Percentiles rank a stretch among this genome's conserved stretches.
These are phyloP conservation scores for Microtus ochrogaster DNA, from an alignment of 2,113 vertebrate species.

Conservation along the genomic window DNA sequence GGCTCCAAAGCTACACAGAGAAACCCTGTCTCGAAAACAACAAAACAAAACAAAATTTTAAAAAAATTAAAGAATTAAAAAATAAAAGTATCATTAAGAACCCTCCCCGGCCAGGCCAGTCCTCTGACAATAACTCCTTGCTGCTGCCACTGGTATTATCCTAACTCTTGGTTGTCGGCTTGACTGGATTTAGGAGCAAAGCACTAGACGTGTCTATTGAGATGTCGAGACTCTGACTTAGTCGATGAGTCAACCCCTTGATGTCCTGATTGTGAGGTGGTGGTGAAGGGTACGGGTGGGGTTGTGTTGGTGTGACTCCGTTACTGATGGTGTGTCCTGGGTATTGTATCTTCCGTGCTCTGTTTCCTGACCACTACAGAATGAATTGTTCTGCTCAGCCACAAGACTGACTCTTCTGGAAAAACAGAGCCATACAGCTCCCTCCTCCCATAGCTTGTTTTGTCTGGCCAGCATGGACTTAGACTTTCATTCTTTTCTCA, in stretches of 20 bases:
- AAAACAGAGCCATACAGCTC: background rate
- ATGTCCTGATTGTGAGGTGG: too few relatives aligned
- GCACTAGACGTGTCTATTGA: background rate
- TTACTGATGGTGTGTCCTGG: background rate
- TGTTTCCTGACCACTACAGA: background rate
- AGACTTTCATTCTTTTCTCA: background rate
- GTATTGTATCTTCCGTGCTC: background rate
- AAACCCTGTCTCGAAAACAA: too few relatives aligned
- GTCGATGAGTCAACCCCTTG: too few relatives aligned
- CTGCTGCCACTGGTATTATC: background rate
- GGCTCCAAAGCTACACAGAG: too few relatives aligned
- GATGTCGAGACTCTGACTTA: background rate
- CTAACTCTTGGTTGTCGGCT: background rate
- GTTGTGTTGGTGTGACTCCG: background rate
- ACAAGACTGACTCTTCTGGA: background rate
- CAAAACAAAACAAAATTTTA: too few relatives aligned
- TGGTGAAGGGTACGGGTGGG: background rate
- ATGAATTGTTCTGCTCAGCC: background rate
- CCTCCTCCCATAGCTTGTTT: background rate
- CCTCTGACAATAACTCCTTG: background rate
- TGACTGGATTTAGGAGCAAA: background rate
- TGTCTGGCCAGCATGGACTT: background rate
- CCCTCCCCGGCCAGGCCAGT: background rate
- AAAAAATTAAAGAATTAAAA: too few relatives aligned
- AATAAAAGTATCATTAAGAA: background rate